These are phyloP conservation scores for Caretta caretta DNA, from an alignment of 2,113 vertebrate species.

Conservation along the genomic window DNA sequence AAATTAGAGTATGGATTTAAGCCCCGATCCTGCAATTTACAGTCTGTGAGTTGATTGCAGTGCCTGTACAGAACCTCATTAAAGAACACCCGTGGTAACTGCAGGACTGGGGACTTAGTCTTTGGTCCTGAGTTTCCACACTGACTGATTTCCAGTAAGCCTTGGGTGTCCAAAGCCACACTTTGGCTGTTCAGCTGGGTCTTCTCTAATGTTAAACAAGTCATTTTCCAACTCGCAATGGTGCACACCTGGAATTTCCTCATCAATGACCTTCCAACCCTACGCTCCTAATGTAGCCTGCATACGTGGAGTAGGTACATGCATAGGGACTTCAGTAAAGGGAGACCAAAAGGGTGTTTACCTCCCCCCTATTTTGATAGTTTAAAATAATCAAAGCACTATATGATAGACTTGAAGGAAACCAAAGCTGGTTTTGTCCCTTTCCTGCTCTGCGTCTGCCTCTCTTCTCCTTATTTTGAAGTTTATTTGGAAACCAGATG, in stretches of 20 bases:
- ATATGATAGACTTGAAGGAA: neutral
- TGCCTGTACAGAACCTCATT: neutral
- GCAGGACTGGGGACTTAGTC: neutral
- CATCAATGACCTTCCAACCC: neutral
- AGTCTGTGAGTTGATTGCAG: neutral
- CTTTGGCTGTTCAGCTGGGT: no score
- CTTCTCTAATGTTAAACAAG: no score
- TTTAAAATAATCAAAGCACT: neutral
- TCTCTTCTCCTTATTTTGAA: neutral
- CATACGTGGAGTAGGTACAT: neutral
- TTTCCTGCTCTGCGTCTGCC: neutral
- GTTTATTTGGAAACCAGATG: no score
- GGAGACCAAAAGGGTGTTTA: neutral
- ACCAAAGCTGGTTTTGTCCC: neutral
- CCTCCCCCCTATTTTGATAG: neutral
- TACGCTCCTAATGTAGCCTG: neutral
- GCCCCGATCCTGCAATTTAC: neutral
- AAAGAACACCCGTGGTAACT: neutral
- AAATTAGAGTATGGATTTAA: neutral
- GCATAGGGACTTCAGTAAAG: neutral
- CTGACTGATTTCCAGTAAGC: no score
- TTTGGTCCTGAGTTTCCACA: no score
- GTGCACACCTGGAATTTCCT: neutral
- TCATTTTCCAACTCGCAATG: neutral
- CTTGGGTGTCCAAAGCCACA: no score